phyloP scores from a whole-genome alignment of 2,113 vertebrate species.

The Zapornia atra region DNA sequence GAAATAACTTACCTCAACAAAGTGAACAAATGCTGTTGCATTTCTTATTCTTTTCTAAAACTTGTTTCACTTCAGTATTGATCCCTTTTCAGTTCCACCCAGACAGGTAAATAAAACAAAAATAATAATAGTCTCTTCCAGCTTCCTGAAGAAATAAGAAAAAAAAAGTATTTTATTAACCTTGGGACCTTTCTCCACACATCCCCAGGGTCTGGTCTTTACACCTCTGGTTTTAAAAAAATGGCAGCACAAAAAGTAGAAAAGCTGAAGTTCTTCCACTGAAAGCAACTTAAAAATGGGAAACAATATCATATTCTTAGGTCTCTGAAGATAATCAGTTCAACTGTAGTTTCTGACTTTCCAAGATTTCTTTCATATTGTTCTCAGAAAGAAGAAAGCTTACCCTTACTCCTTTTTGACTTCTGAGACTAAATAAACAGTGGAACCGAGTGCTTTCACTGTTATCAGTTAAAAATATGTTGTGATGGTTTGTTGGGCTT shows the following conservation, averaged over 20 bases:
- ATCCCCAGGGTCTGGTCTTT: not conserved
- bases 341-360: not conserved
- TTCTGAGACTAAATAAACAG: not conserved
- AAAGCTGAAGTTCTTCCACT: not conserved
- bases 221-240: not conserved
- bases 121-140: not conserved
- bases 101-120: not conserved
- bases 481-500: not conserved
- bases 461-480: not conserved
- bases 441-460: not conserved
- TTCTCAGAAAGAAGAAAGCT: not conserved
- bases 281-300: not conserved
- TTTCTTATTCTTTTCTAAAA: not conserved
- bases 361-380: not conserved
- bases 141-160: not conserved
- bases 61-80: not conserved
- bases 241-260: not conserved
- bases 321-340: not conserved
- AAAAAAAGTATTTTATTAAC: not conserved
- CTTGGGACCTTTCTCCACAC: not conserved
- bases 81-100: not conserved
- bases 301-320: not conserved
- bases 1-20: not conserved
- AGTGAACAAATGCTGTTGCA: not conserved
- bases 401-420: not conserved